Evolutionary conservation across 2,888 invertebrate species (phyloP).

Genomic region (Portevinia maculata): DNA sequence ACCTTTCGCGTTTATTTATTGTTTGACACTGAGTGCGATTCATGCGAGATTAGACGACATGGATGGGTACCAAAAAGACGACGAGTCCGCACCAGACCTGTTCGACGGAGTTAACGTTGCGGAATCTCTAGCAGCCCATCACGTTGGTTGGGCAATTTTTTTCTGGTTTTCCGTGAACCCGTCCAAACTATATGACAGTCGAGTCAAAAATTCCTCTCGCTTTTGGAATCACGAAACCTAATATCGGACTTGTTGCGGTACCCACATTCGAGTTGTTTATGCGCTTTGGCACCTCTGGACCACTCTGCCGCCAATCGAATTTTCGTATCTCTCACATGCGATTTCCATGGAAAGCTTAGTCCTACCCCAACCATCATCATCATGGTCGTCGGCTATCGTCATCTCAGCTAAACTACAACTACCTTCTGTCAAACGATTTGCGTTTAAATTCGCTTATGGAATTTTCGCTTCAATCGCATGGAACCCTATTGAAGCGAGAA

Average conservation of each 20-base stretch:
- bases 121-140: constrained; percentile 27
- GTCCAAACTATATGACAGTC: constrained; percentile 8
- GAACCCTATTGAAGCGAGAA: constrained; percentile 55
- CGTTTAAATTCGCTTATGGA: constrained; percentile 70
- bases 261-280: constrained; percentile 58
- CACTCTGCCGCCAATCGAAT: constrained; percentile 42
- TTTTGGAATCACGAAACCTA: constrained; percentile 61
- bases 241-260: constrained; percentile 54
- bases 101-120: neutral
- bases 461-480: constrained; percentile 60
- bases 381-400: constrained; percentile 5
- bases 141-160: constrained; percentile 19
- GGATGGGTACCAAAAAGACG: constrained; percentile 33
- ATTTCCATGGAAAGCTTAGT: constrained; percentile 62
- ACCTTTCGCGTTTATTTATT: constrained; percentile 75
- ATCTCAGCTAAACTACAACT: constrained; percentile 32
- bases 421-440: constrained; percentile 65
- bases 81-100: neutral
- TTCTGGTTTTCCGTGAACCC: neutral
- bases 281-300: constrained; percentile 35
- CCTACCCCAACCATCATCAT: constrained; percentile 24
- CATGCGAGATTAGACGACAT: constrained; percentile 70
- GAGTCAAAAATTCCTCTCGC: constrained; percentile 45
- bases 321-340: constrained; percentile 62
- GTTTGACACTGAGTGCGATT: constrained; percentile 74